phyloP scores from a whole-genome alignment of 1,140 invertebrate species.

The Drosophila nannoptera region DNA sequence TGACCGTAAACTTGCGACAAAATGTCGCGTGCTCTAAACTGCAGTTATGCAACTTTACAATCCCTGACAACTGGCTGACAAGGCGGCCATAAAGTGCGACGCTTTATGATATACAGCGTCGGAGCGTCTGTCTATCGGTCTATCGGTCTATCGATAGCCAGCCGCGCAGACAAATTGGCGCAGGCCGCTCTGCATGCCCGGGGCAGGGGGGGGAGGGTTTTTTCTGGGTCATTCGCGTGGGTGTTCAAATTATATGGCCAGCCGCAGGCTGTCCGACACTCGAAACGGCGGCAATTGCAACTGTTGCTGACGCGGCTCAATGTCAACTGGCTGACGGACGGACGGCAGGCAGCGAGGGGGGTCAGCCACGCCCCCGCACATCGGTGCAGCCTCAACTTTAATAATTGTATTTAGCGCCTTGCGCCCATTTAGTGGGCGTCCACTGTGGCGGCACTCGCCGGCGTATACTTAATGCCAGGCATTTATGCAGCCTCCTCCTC shows the following conservation, averaged over 20 bases:
- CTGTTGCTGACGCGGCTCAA: constrained; percentile 49
- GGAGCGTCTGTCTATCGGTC: background rate
- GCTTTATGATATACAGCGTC: constrained; percentile 60
- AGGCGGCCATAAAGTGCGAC: constrained; percentile 54
- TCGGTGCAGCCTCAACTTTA: constrained; percentile 39
- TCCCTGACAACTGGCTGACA: constrained; percentile 68
- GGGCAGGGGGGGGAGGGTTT: constrained; percentile 6
- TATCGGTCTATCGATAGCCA: constrained; percentile 22
- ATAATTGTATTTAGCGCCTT: constrained; percentile 65
- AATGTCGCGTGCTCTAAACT: constrained; percentile 77
- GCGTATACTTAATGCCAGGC: constrained; percentile 62
- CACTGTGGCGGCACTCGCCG: constrained; percentile 47
- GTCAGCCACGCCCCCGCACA: background rate
- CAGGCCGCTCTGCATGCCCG: background rate
- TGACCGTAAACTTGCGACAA: constrained; percentile 73
- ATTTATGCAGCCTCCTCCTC: constrained; percentile 17
- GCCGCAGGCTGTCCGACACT: constrained; percentile 27
- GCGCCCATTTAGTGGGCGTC: constrained; percentile 52
- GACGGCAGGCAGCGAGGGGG: background rate
- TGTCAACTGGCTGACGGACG: constrained; percentile 60
- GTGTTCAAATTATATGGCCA: constrained; percentile 73
- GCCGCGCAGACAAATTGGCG: constrained; percentile 6
- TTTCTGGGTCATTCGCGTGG: constrained; percentile 51
- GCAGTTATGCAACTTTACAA: constrained; percentile 76
- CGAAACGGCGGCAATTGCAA: constrained; percentile 42